phyloP scores from a whole-genome alignment of 2,113 vertebrate genomes.

The Oncorhynchus masou region DNA sequence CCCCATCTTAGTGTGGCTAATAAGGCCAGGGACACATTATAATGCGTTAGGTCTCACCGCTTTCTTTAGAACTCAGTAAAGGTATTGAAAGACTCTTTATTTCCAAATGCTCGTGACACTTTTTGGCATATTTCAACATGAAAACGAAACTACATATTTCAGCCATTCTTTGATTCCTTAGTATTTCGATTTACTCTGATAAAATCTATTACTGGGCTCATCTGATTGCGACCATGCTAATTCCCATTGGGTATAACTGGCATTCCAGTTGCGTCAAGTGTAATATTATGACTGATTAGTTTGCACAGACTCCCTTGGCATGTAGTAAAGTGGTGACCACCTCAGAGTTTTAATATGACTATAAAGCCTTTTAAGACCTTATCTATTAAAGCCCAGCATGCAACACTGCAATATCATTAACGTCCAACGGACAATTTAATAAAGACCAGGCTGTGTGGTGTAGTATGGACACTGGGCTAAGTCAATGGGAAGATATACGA shows the following conservation, averaged over 20 bases:
- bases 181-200: conserved; percentile 60
- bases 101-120: conserved; percentile 39
- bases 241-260: conserved; percentile 60
- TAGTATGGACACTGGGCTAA: conserved; percentile 67
- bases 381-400: conserved; percentile 91
- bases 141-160: conserved; percentile 41
- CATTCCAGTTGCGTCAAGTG: conserved; percentile 66
- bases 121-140: conserved; percentile 38
- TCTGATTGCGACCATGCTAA: conserved; percentile 67
- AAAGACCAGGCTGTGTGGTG: conserved; percentile 63
- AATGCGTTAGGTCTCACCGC: conserved; percentile 66
- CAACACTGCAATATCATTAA: conserved; percentile 84
- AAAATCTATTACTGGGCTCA: conserved; percentile 50
- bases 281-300: conserved; percentile 74
- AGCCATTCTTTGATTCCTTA: conserved; percentile 53
- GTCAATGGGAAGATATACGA: conserved; percentile 63
- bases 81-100: conserved; percentile 54
- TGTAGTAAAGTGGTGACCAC: conserved; percentile 66
- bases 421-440: conserved; percentile 84
- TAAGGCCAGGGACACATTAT: conserved; percentile 67
- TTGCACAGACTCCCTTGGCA: conserved; percentile 59
- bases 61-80: conserved; percentile 60
- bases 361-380: conserved; percentile 76
- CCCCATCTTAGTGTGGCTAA: conserved; percentile 57
- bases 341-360: conserved; percentile 74